Percentiles rank a stretch among this genome's conserved stretches.
These are phyloP conservation scores for Hypocryptadius cinnamomeus DNA, from an alignment of 2,113 vertebrate species.

Conservation along the genomic window DNA sequence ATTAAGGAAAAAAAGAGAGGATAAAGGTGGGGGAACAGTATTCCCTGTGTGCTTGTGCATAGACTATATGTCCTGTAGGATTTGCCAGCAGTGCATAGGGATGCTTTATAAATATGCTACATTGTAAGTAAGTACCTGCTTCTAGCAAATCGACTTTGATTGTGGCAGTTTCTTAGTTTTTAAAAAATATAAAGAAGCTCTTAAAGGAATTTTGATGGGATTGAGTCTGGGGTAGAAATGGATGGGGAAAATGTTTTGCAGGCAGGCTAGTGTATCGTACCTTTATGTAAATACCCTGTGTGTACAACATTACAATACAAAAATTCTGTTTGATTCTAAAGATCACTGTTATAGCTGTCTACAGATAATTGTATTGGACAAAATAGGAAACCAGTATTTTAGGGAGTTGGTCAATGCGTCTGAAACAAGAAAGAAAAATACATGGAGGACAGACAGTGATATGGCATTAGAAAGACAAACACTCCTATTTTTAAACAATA, in stretches of 20 bases:
- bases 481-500: background rate
- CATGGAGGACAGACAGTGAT: accelerated
- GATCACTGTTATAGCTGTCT: background rate
- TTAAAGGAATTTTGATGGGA: background rate
- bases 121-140: background rate
- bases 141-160: background rate
- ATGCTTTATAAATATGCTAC: background rate
- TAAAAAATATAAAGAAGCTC: background rate
- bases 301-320: background rate
- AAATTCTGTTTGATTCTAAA: background rate
- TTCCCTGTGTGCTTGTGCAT: background rate
- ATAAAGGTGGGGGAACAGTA: background rate
- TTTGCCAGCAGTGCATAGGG: background rate
- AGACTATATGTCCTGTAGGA: background rate
- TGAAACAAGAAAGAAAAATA: background rate
- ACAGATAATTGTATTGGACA: background rate
- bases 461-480: background rate
- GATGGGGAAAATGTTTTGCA: background rate
- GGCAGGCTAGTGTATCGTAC: background rate
- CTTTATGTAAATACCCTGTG: background rate
- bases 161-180: background rate
- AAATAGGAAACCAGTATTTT: background rate
- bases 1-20: background rate
- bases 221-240: background rate
- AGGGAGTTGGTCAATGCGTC: background rate